phyloP scores from a whole-genome alignment of 2,797 vertebrate genomes.

The Cossypha heuglini region DNA sequence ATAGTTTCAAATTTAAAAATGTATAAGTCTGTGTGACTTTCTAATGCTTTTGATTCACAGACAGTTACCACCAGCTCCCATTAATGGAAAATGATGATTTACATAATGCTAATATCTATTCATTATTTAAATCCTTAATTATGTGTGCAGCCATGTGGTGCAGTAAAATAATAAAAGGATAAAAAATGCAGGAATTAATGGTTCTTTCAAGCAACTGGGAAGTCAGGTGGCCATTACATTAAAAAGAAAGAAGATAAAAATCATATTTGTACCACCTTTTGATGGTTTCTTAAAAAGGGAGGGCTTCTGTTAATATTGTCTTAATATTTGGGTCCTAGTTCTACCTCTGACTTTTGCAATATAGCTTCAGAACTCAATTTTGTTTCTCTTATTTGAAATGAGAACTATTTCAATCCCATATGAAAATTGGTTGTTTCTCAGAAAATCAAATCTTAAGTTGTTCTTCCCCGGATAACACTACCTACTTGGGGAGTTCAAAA shows the following conservation, averaged over 20 bases:
- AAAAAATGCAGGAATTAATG: conserved; percentile 22
- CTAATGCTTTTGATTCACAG: conserved; percentile 32
- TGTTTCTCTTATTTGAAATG: background rate
- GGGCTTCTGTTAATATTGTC: background rate
- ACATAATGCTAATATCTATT: conserved; percentile 49
- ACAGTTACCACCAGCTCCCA: background rate
- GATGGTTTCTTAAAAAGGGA: background rate
- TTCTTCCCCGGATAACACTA: background rate
- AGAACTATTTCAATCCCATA: background rate
- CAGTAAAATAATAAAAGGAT: conserved; percentile 38
- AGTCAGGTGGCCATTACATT: background rate
- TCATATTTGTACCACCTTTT: background rate
- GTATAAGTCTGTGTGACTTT: background rate
- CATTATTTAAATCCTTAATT: conserved; percentile 61
- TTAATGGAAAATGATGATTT: conserved; percentile 48
- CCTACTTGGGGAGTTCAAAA: background rate
- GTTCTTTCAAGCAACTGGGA: background rate
- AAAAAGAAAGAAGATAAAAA: background rate
- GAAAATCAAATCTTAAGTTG: background rate
- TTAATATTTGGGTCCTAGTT: background rate
- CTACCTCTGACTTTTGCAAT: background rate
- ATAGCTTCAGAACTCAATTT: background rate
- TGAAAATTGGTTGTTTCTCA: background rate
- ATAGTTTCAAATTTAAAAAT: conserved; percentile 16
- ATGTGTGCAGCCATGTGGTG: conserved; percentile 10